phyloP scores from a whole-genome alignment of 2,797 vertebrate species.

The Valencia hispanica region DNA sequence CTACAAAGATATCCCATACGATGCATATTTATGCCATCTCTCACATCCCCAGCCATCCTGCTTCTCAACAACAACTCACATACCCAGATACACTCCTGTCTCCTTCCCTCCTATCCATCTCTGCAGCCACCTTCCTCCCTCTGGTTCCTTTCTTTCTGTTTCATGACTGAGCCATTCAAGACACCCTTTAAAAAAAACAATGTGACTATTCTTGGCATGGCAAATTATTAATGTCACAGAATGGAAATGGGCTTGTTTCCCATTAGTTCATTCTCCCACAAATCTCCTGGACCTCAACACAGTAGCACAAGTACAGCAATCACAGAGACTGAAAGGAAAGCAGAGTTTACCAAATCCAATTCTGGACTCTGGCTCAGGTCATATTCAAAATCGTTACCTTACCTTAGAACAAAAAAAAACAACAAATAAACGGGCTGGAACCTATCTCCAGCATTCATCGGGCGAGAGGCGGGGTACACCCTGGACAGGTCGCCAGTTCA shows the following conservation, averaged over 20 bases:
- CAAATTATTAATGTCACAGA: constrained; percentile 51
- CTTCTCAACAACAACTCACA: constrained; percentile 32
- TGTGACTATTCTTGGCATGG: constrained; percentile 25
- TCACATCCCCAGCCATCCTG: constrained; percentile 19
- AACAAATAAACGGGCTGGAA: too few relatives aligned
- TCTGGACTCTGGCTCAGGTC: background rate
- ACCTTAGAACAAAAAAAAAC: background rate
- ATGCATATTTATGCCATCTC: constrained; percentile 63
- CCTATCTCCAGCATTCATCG: too few relatives aligned
- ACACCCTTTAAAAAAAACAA: constrained; percentile 14
- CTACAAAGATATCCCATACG: constrained; percentile 54
- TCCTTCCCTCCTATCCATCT: constrained; percentile 27
- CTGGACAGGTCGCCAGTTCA: too few relatives aligned
- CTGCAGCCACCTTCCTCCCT: constrained; percentile 2
- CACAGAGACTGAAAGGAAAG: constrained; percentile 7
- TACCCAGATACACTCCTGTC: constrained; percentile 3
- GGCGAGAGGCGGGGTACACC: too few relatives aligned
- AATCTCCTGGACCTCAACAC: constrained; percentile 8
- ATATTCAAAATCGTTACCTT: background rate
- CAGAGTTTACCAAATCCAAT: constrained; percentile 2
- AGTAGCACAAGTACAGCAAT: constrained; percentile 25
- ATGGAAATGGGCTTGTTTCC: constrained; percentile 50
- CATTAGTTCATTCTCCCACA: constrained; percentile 38
- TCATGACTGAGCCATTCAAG: constrained; percentile 15
- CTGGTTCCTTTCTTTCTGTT: constrained; percentile 15